Evolutionary conservation across 1,140 invertebrate species (phyloP).

Genomic region (Calliopsis andreniformis): DNA sequence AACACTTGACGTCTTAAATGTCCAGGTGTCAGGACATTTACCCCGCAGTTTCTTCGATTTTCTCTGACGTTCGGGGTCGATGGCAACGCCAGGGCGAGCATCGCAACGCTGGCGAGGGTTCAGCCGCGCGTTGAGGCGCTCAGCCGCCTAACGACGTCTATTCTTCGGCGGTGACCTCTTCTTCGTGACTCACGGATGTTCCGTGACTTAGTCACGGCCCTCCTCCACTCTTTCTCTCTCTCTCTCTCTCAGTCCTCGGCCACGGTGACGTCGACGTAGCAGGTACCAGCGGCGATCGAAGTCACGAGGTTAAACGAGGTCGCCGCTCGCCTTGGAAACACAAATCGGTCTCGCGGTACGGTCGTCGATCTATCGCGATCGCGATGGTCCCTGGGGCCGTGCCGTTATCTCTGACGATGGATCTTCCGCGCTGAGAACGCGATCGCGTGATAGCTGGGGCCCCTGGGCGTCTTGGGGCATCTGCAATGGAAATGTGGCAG

Average conservation of each 20-base stretch:
- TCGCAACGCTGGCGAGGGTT: conserved; percentile 12
- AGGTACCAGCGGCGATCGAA: conserved; percentile 19
- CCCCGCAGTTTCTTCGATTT: not conserved
- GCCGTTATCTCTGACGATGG: conserved; percentile 14
- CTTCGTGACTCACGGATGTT: conserved; percentile 63
- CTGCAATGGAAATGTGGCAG: no score
- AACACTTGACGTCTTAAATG: no score
- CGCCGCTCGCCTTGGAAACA: conserved; percentile 20
- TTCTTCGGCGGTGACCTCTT: conserved; percentile 52
- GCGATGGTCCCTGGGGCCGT: not conserved
- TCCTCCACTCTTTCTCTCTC: no score
- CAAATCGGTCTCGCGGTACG: not conserved
- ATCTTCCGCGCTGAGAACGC: not conserved
- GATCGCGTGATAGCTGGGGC: no score
- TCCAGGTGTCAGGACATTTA: no score
- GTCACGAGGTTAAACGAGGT: conserved; percentile 38
- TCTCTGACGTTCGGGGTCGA: not conserved
- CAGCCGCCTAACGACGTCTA: conserved; percentile 62
- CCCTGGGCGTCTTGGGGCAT: no score
- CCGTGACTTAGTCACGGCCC: conserved; percentile 58
- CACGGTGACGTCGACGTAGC: conserved; percentile 10
- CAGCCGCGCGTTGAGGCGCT: not conserved
- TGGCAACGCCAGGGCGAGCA: not conserved
- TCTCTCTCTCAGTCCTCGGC: not conserved
- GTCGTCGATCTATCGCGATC: conserved; percentile 29